Percentiles rank a stretch among this genome's conserved stretches.
Evolutionary conservation across 2,888 invertebrate genomes (phyloP).

Genomic region (Pollenia angustigena): DNA sequence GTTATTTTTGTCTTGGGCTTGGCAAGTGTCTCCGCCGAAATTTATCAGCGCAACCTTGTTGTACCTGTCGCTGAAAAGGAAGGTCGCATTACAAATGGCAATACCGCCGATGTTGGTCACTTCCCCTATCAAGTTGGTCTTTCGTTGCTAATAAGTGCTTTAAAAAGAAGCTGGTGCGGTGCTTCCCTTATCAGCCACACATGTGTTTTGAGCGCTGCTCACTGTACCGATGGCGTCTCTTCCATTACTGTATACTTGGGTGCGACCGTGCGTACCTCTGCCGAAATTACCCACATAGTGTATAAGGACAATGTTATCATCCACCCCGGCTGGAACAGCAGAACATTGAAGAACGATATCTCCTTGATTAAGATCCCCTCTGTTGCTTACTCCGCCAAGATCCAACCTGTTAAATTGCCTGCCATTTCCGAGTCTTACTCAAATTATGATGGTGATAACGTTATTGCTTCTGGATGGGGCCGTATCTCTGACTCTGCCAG

Average conservation of each 20-base stretch:
- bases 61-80: background rate
- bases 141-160: slow-evolving; percentile 70
- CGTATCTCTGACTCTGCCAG: slow-evolving; percentile 74
- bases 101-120: slow-evolving; percentile 64
- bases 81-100: slow-evolving; percentile 75
- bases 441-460: slow-evolving; percentile 74
- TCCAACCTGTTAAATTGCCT: slow-evolving; percentile 74
- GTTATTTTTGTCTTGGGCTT: slow-evolving; percentile 33
- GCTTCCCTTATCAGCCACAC: slow-evolving; percentile 78
- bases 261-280: slow-evolving; percentile 69
- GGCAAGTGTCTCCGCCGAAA: slow-evolving; percentile 16
- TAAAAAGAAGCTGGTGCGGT: slow-evolving; percentile 78
- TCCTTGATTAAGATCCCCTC: slow-evolving; percentile 79
- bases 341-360: slow-evolving; percentile 78
- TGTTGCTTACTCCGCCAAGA: slow-evolving; percentile 33
- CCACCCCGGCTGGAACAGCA: slow-evolving; percentile 80
- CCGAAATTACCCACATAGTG: slow-evolving; percentile 73
- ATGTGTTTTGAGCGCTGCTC: slow-evolving; percentile 81
- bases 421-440: slow-evolving; percentile 69
- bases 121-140: slow-evolving; percentile 79
- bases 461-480: slow-evolving; percentile 82
- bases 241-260: slow-evolving; percentile 78
- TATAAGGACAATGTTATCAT: slow-evolving; percentile 74
- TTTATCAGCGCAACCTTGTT: background rate
- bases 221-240: slow-evolving; percentile 77